These are phyloP conservation scores for Anneissia japonica DNA, from an alignment of 35 echinoderm and acorn worm genomes.

Conservation along the genomic window DNA sequence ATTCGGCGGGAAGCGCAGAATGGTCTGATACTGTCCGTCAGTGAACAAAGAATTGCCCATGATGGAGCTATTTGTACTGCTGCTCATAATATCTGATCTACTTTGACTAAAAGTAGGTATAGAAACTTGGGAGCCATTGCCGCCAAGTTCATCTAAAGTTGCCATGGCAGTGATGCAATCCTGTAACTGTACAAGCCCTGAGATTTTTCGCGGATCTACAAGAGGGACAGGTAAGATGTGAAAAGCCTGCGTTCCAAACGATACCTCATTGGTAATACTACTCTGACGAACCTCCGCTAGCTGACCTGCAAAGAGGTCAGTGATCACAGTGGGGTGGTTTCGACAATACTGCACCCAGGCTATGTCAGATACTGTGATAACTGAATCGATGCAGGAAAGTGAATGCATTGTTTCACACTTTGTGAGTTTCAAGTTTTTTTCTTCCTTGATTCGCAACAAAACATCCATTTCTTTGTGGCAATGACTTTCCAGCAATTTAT, in stretches of 20 bases:
- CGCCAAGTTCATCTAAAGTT: not conserved
- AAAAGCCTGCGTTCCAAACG: conserved; percentile 31
- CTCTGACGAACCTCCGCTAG: conserved; percentile 10
- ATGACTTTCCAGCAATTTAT: not conserved
- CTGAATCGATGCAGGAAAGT: not conserved
- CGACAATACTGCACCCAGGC: conserved; percentile 10
- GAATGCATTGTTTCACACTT: conserved; percentile 3
- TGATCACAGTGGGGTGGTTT: not conserved
- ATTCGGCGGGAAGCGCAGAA: conserved; percentile 22
- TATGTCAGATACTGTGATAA: conserved; percentile 15
- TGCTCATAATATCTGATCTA: not conserved
- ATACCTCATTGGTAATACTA: conserved; percentile 1
- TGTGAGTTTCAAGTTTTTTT: not conserved
- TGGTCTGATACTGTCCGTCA: conserved; percentile 19
- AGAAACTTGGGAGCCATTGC: not conserved
- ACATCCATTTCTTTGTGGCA: not conserved
- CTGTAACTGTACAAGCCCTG: conserved; percentile 11
- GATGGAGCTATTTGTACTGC: not conserved
- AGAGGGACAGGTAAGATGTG: conserved; percentile 29
- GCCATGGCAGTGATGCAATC: conserved; percentile 20
- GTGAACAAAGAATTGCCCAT: not conserved
- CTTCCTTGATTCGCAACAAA: not conserved
- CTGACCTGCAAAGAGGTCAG: conserved; percentile 32
- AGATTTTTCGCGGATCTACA: not conserved
- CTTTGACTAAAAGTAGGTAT: not conserved